phyloP scores from a whole-genome alignment of 2,797 vertebrate species.

The Anisognathus igniventris region DNA sequence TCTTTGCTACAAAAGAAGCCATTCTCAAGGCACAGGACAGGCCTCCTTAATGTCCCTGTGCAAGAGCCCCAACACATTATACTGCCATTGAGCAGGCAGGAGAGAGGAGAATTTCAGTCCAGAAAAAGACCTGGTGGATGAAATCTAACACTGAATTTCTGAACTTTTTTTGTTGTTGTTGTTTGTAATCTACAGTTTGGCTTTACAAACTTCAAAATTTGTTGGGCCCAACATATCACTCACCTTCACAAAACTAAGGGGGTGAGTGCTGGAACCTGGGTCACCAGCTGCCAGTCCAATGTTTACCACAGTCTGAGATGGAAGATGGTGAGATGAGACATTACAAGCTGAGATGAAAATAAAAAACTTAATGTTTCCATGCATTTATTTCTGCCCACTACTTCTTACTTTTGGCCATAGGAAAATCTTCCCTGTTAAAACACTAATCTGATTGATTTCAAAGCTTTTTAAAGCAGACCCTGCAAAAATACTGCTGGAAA shows the following conservation, averaged over 20 bases:
- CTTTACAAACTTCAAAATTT: background rate
- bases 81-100: background rate
- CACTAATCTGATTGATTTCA: background rate
- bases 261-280: background rate
- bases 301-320: constrained; percentile 19
- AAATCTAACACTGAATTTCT: background rate
- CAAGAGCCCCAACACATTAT: background rate
- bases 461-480: background rate
- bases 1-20: background rate
- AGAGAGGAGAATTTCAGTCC: background rate
- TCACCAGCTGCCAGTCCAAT: background rate
- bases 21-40: background rate
- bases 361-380: background rate
- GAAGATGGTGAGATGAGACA: background rate
- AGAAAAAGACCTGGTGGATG: background rate
- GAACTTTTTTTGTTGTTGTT: background rate
- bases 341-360: constrained; percentile 38
- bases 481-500: background rate
- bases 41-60: background rate
- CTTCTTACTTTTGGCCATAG: background rate
- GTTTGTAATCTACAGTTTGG: background rate
- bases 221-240: background rate
- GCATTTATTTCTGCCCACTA: background rate
- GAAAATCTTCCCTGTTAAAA: background rate
- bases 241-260: constrained; percentile 60